These are phyloP conservation scores for Spea hammondii DNA, from an alignment of 2,797 vertebrate genomes.

Conservation along the genomic window DNA sequence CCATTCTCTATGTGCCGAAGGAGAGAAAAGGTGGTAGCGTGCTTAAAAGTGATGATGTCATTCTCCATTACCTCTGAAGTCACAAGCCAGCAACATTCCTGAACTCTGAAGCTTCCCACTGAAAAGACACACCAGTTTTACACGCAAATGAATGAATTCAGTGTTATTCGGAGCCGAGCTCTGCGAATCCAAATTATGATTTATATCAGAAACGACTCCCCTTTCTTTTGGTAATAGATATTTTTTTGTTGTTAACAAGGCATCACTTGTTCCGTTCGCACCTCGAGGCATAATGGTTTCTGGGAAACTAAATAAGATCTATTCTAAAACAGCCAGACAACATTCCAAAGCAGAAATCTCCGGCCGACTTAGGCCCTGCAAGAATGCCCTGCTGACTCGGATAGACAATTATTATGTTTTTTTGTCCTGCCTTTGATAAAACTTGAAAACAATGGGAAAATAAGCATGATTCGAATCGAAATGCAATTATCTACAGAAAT, in stretches of 20 bases:
- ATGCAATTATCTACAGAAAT: too few relatives aligned
- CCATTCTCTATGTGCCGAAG: slow-evolving; percentile 72
- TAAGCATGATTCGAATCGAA: neutral
- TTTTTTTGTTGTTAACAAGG: slow-evolving; percentile 82
- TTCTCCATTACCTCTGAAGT: slow-evolving; percentile 86
- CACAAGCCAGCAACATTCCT: slow-evolving; percentile 89
- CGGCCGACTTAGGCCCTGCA: slow-evolving; percentile 69
- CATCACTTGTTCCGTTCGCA: slow-evolving; percentile 84
- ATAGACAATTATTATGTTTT: slow-evolving; percentile 51
- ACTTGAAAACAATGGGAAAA: slow-evolving; percentile 7
- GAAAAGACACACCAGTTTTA: slow-evolving; percentile 84
- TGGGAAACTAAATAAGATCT: slow-evolving; percentile 89
- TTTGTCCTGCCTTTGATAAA: slow-evolving; percentile 60
- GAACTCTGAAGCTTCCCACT: slow-evolving; percentile 74
- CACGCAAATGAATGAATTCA: slow-evolving; percentile 84
- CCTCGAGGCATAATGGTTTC: slow-evolving; percentile 82
- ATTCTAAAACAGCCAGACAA: slow-evolving; percentile 79
- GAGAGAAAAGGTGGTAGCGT: slow-evolving; percentile 92
- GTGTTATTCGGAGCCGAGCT: slow-evolving; percentile 83
- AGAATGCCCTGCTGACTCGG: slow-evolving; percentile 59
- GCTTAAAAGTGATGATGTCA: slow-evolving; percentile 90
- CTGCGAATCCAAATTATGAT: slow-evolving; percentile 92
- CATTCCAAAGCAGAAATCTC: slow-evolving; percentile 76
- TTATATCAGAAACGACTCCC: slow-evolving; percentile 84
- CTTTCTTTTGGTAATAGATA: slow-evolving; percentile 60